Percentiles rank a stretch among this genome's conserved stretches.
Evolutionary conservation across 2,888 invertebrate genomes (phyloP).

Genomic region (Ischnus inquisitorius): DNA sequence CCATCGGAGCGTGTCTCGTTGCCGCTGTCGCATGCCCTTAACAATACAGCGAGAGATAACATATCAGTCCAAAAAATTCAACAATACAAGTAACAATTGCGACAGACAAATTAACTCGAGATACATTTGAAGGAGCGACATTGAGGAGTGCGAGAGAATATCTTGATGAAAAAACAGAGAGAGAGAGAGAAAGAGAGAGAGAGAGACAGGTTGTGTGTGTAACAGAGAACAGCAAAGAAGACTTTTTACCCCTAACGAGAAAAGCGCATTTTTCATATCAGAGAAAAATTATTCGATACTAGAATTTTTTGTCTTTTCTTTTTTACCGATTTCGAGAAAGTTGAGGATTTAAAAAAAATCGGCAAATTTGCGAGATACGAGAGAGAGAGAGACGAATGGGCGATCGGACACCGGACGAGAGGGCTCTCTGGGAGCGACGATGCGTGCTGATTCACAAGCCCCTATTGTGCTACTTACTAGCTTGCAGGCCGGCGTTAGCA

Average conservation of each 20-base stretch:
- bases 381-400: slow-evolving; percentile 26
- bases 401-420: slow-evolving; percentile 36
- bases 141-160: slow-evolving; percentile 38
- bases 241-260: slow-evolving; percentile 45
- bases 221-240: neutral
- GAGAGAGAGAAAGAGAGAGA: neutral
- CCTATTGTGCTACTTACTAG: slow-evolving; percentile 84
- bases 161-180: slow-evolving; percentile 36
- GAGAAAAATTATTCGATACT: slow-evolving; percentile 2
- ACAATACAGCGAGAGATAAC: slow-evolving; percentile 52
- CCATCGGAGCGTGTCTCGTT: no score
- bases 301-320: neutral
- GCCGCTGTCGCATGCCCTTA: no score
- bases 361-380: slow-evolving; percentile 1
- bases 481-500: slow-evolving; percentile 81
- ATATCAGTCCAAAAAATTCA: slow-evolving; percentile 47
- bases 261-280: slow-evolving; percentile 50
- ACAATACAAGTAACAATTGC: neutral
- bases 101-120: slow-evolving; percentile 17
- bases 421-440: slow-evolving; percentile 28
- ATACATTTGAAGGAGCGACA: slow-evolving; percentile 15
- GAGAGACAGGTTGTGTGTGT: neutral
- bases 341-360: neutral
- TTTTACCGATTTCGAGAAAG: neutral
- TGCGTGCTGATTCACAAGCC: slow-evolving; percentile 59